Evolutionary conservation across 2,888 invertebrate genomes (phyloP).

Genomic region (Nephrotoma appendiculata): DNA sequence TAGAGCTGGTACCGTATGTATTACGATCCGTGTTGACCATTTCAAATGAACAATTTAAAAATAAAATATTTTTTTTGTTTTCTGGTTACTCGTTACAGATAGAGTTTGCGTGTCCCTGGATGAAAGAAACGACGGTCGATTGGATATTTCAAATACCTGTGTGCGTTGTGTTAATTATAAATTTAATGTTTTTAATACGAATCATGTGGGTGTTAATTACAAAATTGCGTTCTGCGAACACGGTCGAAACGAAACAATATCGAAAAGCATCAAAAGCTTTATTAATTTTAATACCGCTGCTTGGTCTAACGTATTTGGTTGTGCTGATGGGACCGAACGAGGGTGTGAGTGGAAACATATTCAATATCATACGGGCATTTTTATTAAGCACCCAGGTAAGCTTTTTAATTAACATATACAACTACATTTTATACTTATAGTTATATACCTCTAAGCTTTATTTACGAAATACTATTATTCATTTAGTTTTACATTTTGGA

Average conservation of each 20-base stretch:
- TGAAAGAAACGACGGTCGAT: constrained; percentile 63
- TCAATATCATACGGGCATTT: constrained; percentile 64
- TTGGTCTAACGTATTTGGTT: constrained; percentile 82
- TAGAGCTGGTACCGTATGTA: neutral
- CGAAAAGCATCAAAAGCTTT: constrained; percentile 84
- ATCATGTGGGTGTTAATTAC: constrained; percentile 91
- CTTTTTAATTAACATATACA: neutral
- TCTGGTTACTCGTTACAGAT: constrained; percentile 18
- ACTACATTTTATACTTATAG: neutral
- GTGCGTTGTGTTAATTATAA: constrained; percentile 64
- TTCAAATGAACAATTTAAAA: neutral
- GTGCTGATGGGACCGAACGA: constrained; percentile 70
- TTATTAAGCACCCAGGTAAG: constrained; percentile 82
- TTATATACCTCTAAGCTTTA: neutral
- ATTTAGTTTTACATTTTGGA: neutral
- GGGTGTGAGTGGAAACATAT: constrained; percentile 56
- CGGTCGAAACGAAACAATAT: constrained; percentile 79
- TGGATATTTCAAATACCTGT: constrained; percentile 83
- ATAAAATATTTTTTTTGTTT: neutral
- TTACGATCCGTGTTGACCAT: neutral
- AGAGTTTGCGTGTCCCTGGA: constrained; percentile 59
- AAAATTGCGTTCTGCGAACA: constrained; percentile 80
- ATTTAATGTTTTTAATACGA: constrained; percentile 64
- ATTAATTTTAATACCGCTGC: constrained; percentile 79
- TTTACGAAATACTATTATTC: neutral